A percentile compares a stretch with the other conserved stretches of the same genome.
Evolutionary conservation across 2,113 vertebrate species (phyloP).

Genomic region (Scartelaos histophorus): DNA sequence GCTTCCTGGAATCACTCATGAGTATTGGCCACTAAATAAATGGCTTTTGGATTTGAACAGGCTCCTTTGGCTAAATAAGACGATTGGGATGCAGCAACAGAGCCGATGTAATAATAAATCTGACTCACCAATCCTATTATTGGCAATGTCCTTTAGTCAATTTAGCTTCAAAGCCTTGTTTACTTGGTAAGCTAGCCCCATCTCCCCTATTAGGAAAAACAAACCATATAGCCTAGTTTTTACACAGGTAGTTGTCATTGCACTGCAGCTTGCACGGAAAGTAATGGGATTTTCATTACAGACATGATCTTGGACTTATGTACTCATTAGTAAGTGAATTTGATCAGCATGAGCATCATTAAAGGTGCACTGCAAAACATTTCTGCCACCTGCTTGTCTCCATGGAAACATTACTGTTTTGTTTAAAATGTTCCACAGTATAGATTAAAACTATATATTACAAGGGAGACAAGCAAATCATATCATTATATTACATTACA

Average conservation of each 20-base stretch:
- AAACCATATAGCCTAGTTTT: not conserved
- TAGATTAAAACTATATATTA: too few relatives aligned
- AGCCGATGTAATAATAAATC: slow-evolving; percentile 57
- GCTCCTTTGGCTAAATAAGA: slow-evolving; percentile 65
- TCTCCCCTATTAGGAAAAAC: not conserved
- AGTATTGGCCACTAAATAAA: slow-evolving; percentile 52
- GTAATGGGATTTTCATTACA: not conserved
- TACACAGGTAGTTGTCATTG: slow-evolving; percentile 13
- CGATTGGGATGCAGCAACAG: slow-evolving; percentile 59
- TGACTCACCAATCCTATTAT: slow-evolving; percentile 63
- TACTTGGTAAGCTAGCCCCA: slow-evolving; percentile 10
- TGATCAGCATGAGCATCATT: too few relatives aligned
- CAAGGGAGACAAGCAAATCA: too few relatives aligned
- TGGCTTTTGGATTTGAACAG: slow-evolving; percentile 59
- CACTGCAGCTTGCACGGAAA: not conserved
- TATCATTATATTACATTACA: too few relatives aligned
- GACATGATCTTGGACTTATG: not conserved
- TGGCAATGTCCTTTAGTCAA: slow-evolving; percentile 58
- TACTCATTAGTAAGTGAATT: not conserved
- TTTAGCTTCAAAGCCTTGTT: slow-evolving; percentile 49
- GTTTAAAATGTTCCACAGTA: too few relatives aligned
- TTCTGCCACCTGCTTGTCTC: too few relatives aligned
- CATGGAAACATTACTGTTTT: too few relatives aligned
- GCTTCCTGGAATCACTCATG: slow-evolving; percentile 37
- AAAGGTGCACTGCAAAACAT: too few relatives aligned